Evolutionary conservation across 2,888 invertebrate genomes (phyloP).

Genomic region (Helobdella robusta): DNA sequence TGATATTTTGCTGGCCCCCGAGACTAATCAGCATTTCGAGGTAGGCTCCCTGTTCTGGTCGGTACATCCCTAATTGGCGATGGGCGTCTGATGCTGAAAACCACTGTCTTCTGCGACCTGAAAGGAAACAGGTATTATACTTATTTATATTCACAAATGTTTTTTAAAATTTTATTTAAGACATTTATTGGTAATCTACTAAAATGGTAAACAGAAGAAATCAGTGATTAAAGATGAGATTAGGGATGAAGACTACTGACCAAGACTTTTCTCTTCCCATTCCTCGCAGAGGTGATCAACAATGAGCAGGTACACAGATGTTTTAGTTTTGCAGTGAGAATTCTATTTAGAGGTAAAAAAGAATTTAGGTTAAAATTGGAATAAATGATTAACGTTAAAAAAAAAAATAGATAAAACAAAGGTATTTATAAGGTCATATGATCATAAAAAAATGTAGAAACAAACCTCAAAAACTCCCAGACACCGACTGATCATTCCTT

Average conservation of each 20-base stretch:
- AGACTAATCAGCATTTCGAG: slow-evolving; percentile 5
- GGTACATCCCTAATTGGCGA: slow-evolving; percentile 7
- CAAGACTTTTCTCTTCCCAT: slow-evolving; percentile 20
- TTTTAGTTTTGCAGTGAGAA: slow-evolving; percentile 81
- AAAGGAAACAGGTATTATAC: too few species aligned
- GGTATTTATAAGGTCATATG: too few species aligned
- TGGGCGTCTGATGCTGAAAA: slow-evolving; percentile 11
- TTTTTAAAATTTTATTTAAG: too few species aligned
- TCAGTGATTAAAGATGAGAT: too few species aligned
- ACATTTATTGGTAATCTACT: too few species aligned
- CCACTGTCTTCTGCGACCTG: slow-evolving; percentile 18
- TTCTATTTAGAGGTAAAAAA: slow-evolving; percentile 53
- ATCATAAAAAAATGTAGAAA: too few species aligned
- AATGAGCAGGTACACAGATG: slow-evolving; percentile 61
- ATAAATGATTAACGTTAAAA: too few species aligned
- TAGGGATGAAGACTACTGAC: too few species aligned
- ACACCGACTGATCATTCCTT: slow-evolving; percentile 76
- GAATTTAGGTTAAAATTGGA: too few species aligned
- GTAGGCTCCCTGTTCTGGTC: slow-evolving; percentile 18
- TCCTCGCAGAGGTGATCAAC: slow-evolving; percentile 14
- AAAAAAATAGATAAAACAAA: too few species aligned
- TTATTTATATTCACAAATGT: too few species aligned
- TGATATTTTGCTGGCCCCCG: background rate
- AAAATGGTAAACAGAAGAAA: too few species aligned
- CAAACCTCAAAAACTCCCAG: slow-evolving; percentile 88